Base-by-base conservation (phyloP, 2,888 invertebrate genomes). In the Calameuta filiformis region DNA sequence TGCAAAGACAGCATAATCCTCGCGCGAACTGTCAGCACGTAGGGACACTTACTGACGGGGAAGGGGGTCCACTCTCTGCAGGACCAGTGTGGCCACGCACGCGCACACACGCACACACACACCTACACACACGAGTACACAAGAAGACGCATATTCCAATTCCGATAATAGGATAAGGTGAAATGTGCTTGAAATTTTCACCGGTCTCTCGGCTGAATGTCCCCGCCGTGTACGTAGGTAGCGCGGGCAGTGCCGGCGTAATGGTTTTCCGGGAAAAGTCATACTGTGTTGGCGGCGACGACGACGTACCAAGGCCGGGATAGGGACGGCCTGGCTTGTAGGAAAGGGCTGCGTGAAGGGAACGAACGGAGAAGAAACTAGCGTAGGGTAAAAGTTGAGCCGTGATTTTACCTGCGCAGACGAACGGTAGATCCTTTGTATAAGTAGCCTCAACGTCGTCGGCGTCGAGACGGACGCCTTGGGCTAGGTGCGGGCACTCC, bases 401-500 rank as follows among this genome's bases (percentile, higher is more conserved):
- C 76, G 73, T 76, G 75, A 79, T 83, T 91, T 90, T 94, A 94
- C 94, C 94, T 94, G 94, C 93, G 93, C 94, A 94, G 92, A 92
- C 87, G 87, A 90, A 90, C 80, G 90, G 88, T 84, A 89, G 86
- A 85, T 94, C 94, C 94, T 94, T 94, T 93, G 94, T 84, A 85
- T 87, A 88, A 85, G 87, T 87, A 69, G 88, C 83, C 82, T 88
- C 90, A 83, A 89, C 87, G 85, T 90, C 89, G 86, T 89, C 85
- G 85, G 85, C 85, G 85, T 86, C 87, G 83, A 90, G 85, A 85
- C 88, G 87, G 90, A 94, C 94, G 93, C 94, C 94, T 92, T 94
- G 94, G 92, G 93, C 93, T 89, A 95, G 93, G 93, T 95, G 95
- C 89, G 94, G 93, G 92, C 95, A 95, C 93, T 95, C 95, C 95